phyloP scores from a whole-genome alignment of 2,113 vertebrate genomes.

The Guaruba guarouba region DNA sequence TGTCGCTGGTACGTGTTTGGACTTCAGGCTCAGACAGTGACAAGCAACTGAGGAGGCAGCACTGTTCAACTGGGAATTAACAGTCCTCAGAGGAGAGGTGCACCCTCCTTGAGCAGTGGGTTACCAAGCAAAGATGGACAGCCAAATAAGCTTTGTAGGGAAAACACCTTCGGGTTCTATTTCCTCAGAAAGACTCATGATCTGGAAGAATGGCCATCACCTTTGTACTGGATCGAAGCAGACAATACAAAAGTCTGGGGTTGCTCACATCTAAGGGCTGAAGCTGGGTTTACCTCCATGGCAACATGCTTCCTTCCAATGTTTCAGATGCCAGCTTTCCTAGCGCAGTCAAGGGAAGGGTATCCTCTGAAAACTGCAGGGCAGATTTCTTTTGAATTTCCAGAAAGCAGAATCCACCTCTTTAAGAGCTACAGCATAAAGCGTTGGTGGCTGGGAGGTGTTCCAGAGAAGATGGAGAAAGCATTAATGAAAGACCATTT shows the following conservation, averaged over 20 bases:
- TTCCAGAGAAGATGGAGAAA: neutral
- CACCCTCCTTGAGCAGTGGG: neutral
- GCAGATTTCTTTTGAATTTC: neutral
- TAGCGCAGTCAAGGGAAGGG: neutral
- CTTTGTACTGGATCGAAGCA: neutral
- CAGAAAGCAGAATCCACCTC: neutral
- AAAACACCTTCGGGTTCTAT: neutral
- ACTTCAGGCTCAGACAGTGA: neutral
- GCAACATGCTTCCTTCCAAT: rapidly evolving
- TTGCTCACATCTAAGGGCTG: neutral
- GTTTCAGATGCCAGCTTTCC: neutral
- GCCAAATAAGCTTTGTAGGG: neutral
- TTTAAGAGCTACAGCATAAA: neutral
- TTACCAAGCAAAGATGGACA: neutral
- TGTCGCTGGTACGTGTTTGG: neutral
- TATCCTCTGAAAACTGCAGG: neutral
- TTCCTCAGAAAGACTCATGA: neutral
- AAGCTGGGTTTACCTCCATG: neutral
- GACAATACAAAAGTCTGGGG: neutral
- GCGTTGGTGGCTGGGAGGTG: neutral
- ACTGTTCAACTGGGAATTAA: neutral
- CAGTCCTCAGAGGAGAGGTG: neutral
- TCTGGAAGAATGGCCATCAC: neutral
- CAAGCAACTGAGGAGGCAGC: neutral
- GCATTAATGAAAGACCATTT: neutral